Evolutionary conservation across 2,113 vertebrate species (phyloP).

Genomic region (Nycticebus coucang): DNA sequence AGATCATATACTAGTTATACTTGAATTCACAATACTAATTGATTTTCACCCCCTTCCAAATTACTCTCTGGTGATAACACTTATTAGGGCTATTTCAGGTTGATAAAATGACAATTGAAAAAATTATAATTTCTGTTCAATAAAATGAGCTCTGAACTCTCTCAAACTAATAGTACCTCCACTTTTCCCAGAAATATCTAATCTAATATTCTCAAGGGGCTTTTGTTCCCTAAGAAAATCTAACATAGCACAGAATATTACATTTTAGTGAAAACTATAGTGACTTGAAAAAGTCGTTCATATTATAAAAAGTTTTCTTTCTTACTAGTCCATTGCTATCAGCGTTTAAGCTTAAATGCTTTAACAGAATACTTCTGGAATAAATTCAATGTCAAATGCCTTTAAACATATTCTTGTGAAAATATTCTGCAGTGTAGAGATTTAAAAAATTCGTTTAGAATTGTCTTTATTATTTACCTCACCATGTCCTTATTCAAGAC

Average conservation of each 20-base stretch:
- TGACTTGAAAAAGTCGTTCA: neutral
- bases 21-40: neutral
- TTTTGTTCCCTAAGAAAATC: neutral
- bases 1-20: neutral
- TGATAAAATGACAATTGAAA: slow-evolving; percentile 22
- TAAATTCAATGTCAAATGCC: slow-evolving; percentile 6
- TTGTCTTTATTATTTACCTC: neutral
- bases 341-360: slow-evolving; percentile 18
- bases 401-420: neutral
- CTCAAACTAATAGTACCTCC: neutral
- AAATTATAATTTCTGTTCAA: neutral
- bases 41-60: neutral
- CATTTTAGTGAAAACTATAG: neutral
- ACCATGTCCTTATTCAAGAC: neutral
- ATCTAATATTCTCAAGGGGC: neutral
- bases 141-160: neutral
- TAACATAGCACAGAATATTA: neutral
- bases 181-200: neutral
- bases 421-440: neutral
- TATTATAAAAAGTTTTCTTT: slow-evolving; percentile 33
- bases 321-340: neutral
- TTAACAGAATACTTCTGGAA: neutral
- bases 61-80: neutral
- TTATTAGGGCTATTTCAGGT: slow-evolving; percentile 23
- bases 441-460: slow-evolving; percentile 1